These are phyloP conservation scores for Scolopax rusticola DNA, from an alignment of 2,797 vertebrate species.

Conservation along the genomic window DNA sequence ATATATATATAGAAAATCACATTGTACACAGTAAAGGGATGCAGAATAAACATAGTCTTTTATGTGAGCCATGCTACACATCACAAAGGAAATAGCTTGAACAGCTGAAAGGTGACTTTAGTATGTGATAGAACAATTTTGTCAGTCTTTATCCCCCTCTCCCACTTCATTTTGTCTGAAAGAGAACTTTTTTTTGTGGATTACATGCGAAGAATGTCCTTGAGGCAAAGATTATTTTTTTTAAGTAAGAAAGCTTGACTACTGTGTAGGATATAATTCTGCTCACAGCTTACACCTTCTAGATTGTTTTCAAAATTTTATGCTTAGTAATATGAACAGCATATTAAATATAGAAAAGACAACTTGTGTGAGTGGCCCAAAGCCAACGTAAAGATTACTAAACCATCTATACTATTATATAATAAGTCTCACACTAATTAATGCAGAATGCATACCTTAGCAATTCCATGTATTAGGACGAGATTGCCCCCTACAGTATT, in stretches of 20 bases:
- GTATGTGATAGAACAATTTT: neutral
- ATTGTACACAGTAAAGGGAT: neutral
- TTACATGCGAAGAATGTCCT: neutral
- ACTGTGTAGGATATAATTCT: neutral
- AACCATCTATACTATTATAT: neutral
- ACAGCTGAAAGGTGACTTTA: neutral
- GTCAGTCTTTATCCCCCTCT: neutral
- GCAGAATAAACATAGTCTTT: neutral
- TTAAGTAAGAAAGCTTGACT: neutral
- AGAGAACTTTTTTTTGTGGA: neutral
- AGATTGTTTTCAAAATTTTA: neutral
- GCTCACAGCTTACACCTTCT: neutral
- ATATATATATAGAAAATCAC: neutral
- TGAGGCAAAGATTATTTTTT: neutral
- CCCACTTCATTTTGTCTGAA: neutral
- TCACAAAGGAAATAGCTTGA: neutral
- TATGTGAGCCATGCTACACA: neutral
- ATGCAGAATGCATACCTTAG: neutral
- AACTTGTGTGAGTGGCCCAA: neutral
- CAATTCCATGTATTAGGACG: neutral
- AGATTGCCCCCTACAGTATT: conserved; percentile 29
- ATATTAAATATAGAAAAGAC: neutral
- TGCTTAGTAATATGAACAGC: neutral
- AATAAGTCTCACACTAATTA: neutral
- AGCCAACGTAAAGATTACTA: neutral